These are phyloP conservation scores for Aphaenogaster floridana DNA, from an alignment of 1,140 invertebrate genomes.

Conservation along the genomic window DNA sequence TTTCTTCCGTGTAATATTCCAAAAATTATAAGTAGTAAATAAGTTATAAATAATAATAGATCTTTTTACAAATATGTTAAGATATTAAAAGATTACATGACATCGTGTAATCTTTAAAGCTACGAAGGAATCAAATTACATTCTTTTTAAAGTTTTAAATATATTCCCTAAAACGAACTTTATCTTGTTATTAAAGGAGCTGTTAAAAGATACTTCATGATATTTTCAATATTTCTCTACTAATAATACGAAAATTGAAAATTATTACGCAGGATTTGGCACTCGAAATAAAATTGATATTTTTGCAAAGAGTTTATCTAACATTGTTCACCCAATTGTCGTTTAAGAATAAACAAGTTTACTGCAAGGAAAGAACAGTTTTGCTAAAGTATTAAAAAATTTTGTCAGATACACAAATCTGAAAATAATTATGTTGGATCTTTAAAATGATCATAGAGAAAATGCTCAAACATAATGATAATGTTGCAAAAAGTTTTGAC, in stretches of 20 bases:
- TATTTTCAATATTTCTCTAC: background rate
- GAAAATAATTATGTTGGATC: too few species aligned
- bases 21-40: conserved; percentile 3
- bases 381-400: too few species aligned
- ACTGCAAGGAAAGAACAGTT: too few species aligned
- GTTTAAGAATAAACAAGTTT: background rate
- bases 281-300: background rate
- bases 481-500: too few species aligned
- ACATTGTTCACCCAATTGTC: background rate
- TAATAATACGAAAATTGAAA: background rate
- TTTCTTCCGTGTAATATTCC: background rate
- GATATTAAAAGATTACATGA: background rate
- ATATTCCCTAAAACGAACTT: background rate
- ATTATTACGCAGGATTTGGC: background rate
- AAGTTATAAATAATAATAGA: background rate
- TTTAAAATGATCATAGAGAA: too few species aligned
- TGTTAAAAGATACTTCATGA: background rate
- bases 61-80: background rate
- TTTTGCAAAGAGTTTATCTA: background rate
- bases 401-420: too few species aligned
- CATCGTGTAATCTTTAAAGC: background rate
- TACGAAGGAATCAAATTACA: background rate
- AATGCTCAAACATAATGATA: too few species aligned
- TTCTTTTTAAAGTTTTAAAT: background rate
- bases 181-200: background rate